Evolutionary conservation across 2,113 vertebrate genomes (phyloP).

Genomic region (Onychostoma macrolepis): DNA sequence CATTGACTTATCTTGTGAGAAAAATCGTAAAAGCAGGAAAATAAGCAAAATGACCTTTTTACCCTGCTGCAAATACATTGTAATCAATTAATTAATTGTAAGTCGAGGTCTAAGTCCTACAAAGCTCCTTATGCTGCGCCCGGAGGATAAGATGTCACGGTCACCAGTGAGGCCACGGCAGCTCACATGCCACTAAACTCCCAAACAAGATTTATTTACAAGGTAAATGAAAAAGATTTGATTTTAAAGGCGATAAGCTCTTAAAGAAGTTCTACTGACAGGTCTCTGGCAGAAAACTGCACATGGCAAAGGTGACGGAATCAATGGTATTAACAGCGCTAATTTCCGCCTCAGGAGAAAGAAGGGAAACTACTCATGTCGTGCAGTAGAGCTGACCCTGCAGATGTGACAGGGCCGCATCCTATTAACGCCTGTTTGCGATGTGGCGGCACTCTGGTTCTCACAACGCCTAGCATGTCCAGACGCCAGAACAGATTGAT

Average conservation of each 20-base stretch:
- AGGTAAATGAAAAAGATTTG: slow-evolving; percentile 41
- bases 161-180: background rate
- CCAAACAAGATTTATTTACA: slow-evolving; percentile 30
- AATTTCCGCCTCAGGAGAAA: slow-evolving; percentile 25
- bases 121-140: background rate
- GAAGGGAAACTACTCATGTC: background rate
- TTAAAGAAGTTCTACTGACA: slow-evolving; percentile 36
- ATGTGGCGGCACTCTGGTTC: slow-evolving; percentile 5
- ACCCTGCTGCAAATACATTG: slow-evolving; percentile 2
- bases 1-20: no score
- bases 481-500: slow-evolving; percentile 31
- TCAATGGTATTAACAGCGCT: slow-evolving; percentile 47
- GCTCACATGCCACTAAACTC: background rate
- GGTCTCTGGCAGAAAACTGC: slow-evolving; percentile 23
- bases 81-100: slow-evolving; percentile 35
- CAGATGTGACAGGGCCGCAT: slow-evolving; percentile 26
- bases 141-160: background rate
- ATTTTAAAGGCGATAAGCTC: slow-evolving; percentile 41
- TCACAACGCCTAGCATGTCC: background rate
- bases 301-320: slow-evolving; percentile 33
- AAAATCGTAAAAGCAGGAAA: no score
- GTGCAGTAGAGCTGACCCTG: slow-evolving; percentile 6
- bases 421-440: slow-evolving; percentile 31
- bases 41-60: no score
- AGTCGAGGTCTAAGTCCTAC: background rate